Evolutionary conservation across 2,113 vertebrate genomes (phyloP), one percentile per base, ranked within the genome.

Genomic region (Ovis aries): DNA sequence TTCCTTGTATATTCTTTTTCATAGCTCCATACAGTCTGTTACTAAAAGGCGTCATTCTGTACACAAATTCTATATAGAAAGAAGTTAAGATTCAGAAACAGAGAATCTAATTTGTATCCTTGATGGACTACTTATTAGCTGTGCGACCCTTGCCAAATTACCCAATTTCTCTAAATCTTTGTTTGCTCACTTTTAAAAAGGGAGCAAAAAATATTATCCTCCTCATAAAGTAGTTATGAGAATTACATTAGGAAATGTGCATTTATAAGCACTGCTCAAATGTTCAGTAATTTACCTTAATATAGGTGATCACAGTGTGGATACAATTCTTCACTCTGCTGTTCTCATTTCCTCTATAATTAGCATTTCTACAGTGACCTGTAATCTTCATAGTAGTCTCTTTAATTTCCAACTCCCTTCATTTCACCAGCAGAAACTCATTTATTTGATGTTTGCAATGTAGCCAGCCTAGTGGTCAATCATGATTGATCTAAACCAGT

Each of bases 321-420:
- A 89, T 90, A 53, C n/a, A 92, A 82, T 91, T 85, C 48, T 88
- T 97, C 71, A 40, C 19, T 74, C 64, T 60, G 82, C 64, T 93
- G 29, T 45, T 94, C 81, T 95, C 74, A 53, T 74, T 93, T 94
- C 78, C 88, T 84, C 71, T 88, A 31, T 57, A 82, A 98, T 98
- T 91, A 93, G 62, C 57, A 94, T 93, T 94, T 96, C 43, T 59
- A 84, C 55, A 85, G 45, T 92, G 62, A 71, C 50, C 81, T 6
- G 14, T 29, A 83, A 90, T 97, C 55, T 87, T 92, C 62, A 50
- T n/a, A 92, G 78, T 55, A 21, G 31, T 62, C 60, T 87, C 33
- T 40, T 19, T 94, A 50, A 86, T 94, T 90, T 95, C 55, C 57
- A 71, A 33, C n/a, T 17, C 13, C 53, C 43, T 88, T 83, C 43